Evolutionary conservation across 2,113 vertebrate species (phyloP), one percentile per base, ranked within the genome.

Genomic region (Corvus cornix): DNA sequence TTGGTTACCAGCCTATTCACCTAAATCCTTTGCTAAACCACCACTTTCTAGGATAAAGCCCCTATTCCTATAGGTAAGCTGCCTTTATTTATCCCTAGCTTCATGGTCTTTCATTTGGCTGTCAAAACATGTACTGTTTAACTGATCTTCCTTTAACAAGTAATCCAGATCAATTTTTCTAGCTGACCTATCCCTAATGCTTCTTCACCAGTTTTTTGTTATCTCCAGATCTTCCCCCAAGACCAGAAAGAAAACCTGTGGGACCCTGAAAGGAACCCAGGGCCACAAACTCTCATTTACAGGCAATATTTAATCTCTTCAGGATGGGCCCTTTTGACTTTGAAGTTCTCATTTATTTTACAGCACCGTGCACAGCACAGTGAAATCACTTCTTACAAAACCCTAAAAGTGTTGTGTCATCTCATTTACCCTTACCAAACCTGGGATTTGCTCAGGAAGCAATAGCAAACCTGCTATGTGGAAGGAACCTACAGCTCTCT

Each of bases 1-100:
- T 86, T 91, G 90, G 88, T 97, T 88, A 85, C 70, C 70, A 95
- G 63, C 37, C 84, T 91, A 69, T 87, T 93, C 91, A 73, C 74
- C 85, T 83, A 95, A 96, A 95, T 94, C 94, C 87, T 93, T 78
- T 77, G 55, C 79, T 94, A 94, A 96, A 90, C 72, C 82, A 93
- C 48, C 75, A 85, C 87, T 96, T 96, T 94, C 85, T 70, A 84
- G 72, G 84, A 63, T 86, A 96, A 94, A 96, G 33, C 56, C 51
- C 56, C 68, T 59, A 62, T 93, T 94, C 75, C 87, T 90, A 43
- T 90, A 96, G 85, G 87, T 90, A 88, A 94, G 75, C 92, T 91
- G 83, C 75, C 68, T 93, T 89, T 93, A 82, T 91, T 94, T 91
- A 89, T 93, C 78, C 70, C 87, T 83, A 76, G 84, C 81, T 95